phyloP scores from a whole-genome alignment of 2,113 vertebrate species.

The Catagonus wagneri region DNA sequence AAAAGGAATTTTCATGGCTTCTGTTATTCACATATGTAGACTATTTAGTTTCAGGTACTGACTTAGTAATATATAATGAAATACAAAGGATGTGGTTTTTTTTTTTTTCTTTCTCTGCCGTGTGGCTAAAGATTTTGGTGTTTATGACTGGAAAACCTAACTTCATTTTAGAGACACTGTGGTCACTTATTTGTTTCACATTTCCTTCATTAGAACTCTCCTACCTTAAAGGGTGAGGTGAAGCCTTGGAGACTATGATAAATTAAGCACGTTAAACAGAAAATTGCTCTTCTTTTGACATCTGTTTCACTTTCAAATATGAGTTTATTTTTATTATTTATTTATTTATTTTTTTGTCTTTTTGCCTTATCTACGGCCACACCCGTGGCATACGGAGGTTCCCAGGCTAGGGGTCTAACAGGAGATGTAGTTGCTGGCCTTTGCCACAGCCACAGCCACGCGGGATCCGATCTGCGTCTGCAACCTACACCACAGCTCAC shows the following conservation, averaged over 20 bases:
- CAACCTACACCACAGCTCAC: no score
- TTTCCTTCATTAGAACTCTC: conserved; percentile 45
- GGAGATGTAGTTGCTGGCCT: no score
- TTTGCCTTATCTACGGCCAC: no score
- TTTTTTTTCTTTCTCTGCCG: background rate
- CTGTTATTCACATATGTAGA: background rate
- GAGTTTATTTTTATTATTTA: background rate
- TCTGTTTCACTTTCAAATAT: background rate
- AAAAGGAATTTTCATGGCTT: background rate
- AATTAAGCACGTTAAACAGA: background rate
- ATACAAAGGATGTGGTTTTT: conserved; percentile 43
- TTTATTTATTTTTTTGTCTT: no score
- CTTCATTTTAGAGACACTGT: background rate
- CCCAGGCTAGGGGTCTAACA: no score
- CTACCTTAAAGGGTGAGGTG: background rate
- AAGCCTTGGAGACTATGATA: background rate
- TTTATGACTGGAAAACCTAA: conserved; percentile 44
- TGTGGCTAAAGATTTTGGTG: background rate
- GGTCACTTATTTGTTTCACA: conserved; percentile 45
- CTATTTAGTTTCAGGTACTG: background rate
- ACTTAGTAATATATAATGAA: background rate
- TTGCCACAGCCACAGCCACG: no score
- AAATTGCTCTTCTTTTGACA: background rate
- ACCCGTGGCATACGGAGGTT: no score
- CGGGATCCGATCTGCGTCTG: no score